A percentile compares a stretch with the other conserved stretches of the same genome.
These are phyloP conservation scores for Diphyllodes magnificus DNA, from an alignment of 2,113 vertebrate genomes.

Conservation along the genomic window DNA sequence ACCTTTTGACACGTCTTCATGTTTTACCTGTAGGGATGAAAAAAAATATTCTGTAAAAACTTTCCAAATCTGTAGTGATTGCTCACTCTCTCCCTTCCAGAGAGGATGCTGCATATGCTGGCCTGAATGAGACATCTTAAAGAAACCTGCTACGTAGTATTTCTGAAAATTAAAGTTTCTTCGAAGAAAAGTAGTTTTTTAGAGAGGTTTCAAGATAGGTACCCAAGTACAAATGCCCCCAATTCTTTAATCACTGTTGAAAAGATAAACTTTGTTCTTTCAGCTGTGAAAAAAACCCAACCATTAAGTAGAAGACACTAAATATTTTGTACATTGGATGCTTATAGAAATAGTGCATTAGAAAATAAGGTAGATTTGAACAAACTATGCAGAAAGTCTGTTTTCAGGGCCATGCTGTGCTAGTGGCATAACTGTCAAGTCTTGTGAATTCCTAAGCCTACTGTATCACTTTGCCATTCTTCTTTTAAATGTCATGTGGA, in stretches of 20 bases:
- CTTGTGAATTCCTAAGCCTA: background rate
- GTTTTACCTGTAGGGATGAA: slow-evolving; percentile 39
- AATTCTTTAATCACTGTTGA: background rate
- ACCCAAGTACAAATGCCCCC: background rate
- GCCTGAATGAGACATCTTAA: background rate
- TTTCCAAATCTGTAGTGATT: background rate
- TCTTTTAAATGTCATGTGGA: background rate
- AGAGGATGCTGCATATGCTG: background rate
- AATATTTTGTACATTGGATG: background rate
- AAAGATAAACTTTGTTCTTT: background rate
- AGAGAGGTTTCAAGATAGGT: background rate
- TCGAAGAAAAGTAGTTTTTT: background rate
- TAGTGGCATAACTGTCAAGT: background rate
- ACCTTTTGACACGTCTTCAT: background rate
- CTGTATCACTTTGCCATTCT: background rate
- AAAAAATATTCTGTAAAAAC: background rate
- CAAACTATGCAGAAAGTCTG: background rate
- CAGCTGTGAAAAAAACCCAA: background rate
- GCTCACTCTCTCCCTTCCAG: background rate
- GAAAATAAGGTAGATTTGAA: background rate
- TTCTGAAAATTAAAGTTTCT: background rate
- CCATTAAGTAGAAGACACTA: background rate
- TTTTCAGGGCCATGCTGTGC: background rate
- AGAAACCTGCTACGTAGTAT: background rate
- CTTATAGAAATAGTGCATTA: background rate